phyloP scores from a whole-genome alignment of 2,113 vertebrate species.

The Rhinolophus sinicus region DNA sequence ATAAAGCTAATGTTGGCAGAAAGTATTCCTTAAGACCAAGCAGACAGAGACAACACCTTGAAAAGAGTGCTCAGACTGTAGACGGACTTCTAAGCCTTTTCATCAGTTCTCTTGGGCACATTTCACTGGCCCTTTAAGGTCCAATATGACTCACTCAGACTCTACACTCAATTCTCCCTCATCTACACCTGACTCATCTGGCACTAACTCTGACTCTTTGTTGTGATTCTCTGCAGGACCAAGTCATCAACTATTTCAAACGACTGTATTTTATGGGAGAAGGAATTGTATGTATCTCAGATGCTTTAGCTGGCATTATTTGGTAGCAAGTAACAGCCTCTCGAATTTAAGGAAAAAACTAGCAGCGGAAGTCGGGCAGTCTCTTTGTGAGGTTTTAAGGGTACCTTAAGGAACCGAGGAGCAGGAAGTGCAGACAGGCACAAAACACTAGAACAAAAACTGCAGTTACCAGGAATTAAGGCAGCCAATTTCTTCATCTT shows the following conservation, averaged over 20 bases:
- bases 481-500: background rate
- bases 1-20: background rate
- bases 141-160: background rate
- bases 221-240: background rate
- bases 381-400: background rate
- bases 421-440: background rate
- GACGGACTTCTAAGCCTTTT: background rate
- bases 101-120: background rate
- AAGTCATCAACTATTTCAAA: slow-evolving; percentile 25
- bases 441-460: background rate
- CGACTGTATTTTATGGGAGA: background rate
- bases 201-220: background rate
- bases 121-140: background rate
- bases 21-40: background rate
- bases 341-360: background rate
- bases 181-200: background rate
- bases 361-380: background rate
- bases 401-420: background rate
- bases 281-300: background rate
- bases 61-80: background rate
- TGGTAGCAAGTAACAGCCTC: background rate
- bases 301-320: background rate
- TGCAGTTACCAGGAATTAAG: background rate
- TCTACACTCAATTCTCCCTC: background rate
- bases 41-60: background rate